phyloP scores from a whole-genome alignment of 2,113 vertebrate species.

The Microtus richardsoni region DNA sequence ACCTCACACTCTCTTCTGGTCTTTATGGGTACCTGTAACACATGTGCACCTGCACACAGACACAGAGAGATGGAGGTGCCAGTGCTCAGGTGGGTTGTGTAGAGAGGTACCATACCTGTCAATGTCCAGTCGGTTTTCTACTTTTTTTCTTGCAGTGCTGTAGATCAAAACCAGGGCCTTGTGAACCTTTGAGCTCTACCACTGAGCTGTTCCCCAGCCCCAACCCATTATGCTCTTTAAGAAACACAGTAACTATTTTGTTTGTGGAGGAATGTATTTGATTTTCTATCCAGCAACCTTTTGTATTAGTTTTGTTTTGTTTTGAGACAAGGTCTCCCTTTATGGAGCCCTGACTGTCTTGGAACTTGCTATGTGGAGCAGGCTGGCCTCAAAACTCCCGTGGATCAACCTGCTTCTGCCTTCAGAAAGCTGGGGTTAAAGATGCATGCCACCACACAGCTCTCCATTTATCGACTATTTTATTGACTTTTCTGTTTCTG shows the following conservation, averaged over 20 bases:
- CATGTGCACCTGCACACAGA: not conserved
- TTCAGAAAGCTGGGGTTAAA: not conserved
- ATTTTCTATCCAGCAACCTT: conserved; percentile 35
- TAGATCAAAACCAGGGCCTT: not conserved
- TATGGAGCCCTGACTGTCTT: too few relatives aligned
- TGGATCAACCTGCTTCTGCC: too few relatives aligned
- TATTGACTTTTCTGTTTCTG: not conserved
- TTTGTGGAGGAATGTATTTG: conserved; percentile 28
- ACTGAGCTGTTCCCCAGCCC: not conserved
- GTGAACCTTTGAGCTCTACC: not conserved
- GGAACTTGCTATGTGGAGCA: not conserved
- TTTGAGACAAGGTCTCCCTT: too few relatives aligned
- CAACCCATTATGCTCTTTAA: not conserved
- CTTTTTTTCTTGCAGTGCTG: not conserved
- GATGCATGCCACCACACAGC: not conserved
- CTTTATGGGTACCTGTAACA: not conserved
- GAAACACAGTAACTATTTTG: conserved; percentile 41
- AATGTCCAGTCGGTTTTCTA: not conserved
- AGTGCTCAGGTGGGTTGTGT: not conserved
- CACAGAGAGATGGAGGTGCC: not conserved
- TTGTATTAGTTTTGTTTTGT: not conserved
- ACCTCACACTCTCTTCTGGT: not conserved
- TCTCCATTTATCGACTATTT: conserved; percentile 26
- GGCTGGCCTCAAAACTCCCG: not conserved
- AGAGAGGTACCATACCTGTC: not conserved